Evolutionary conservation across 2,113 vertebrate species (phyloP).

Genomic region (Ciconia stormi): DNA sequence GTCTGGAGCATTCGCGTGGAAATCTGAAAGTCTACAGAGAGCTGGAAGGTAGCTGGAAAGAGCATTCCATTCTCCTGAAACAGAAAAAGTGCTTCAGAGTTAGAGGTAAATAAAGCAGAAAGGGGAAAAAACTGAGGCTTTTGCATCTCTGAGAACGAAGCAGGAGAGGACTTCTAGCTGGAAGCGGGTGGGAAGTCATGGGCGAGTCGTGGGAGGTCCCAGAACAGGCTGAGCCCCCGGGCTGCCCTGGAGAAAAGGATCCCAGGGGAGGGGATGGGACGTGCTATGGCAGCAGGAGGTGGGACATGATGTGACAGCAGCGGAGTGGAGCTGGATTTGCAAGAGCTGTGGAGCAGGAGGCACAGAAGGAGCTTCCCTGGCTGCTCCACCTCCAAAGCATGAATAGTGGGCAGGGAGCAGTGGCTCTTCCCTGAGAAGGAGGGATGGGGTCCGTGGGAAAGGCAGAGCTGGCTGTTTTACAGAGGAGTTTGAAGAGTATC

Average conservation of each 20-base stretch:
- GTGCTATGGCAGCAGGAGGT: not conserved
- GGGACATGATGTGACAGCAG: not conserved
- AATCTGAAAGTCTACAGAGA: not conserved
- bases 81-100: not conserved
- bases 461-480: not conserved
- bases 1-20: not conserved
- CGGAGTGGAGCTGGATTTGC: not conserved
- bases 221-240: not conserved
- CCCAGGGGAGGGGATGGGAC: not conserved
- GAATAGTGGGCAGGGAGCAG: no score
- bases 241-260: not conserved
- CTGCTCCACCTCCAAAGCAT: not conserved
- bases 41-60: not conserved
- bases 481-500: not conserved
- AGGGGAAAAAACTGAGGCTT: not conserved
- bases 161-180: not conserved
- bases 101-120: not conserved
- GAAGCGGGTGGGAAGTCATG: not conserved
- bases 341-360: not conserved
- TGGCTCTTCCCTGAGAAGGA: not conserved
- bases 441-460: rapidly evolving
- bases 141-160: not conserved
- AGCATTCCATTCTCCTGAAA: not conserved
- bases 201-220: not conserved
- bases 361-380: not conserved